phyloP scores from a whole-genome alignment of 2,113 vertebrate species.

The Megaceryle torquata region DNA sequence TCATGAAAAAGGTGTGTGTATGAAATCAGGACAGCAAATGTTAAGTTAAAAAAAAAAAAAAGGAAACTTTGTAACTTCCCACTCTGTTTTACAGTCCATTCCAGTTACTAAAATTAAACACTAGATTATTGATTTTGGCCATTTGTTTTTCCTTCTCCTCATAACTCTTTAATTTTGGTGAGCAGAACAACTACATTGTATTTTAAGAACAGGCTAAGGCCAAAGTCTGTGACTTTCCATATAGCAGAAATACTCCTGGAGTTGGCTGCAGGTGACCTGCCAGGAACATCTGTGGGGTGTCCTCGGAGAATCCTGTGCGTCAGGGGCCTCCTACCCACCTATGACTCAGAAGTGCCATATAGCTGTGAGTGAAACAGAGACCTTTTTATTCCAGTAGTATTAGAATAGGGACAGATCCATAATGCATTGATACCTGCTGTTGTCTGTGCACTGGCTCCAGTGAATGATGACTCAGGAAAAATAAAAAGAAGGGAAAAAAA shows the following conservation, averaged over 20 bases:
- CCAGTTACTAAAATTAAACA: conserved; percentile 30
- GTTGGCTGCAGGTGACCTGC: not conserved
- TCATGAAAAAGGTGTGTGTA: not conserved
- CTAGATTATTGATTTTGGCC: conserved; percentile 14
- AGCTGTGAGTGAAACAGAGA: not conserved
- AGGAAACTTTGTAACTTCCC: not conserved
- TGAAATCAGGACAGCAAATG: accelerated
- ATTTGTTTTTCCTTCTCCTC: not conserved
- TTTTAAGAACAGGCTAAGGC: not conserved
- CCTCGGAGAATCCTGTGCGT: not conserved
- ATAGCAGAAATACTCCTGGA: not conserved
- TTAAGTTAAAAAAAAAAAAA: not conserved
- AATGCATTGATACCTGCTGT: not conserved
- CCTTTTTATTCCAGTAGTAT: not conserved
- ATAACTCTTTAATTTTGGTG: not conserved
- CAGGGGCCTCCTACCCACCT: not conserved
- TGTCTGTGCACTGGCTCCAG: not conserved
- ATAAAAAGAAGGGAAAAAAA: accelerated
- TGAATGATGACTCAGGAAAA: not conserved
- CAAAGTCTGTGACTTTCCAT: not conserved
- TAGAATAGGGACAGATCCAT: not conserved
- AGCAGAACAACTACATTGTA: not conserved
- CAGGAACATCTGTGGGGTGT: accelerated
- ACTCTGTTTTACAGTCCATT: not conserved
- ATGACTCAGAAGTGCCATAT: not conserved